These are phyloP conservation scores for Gortyna flavago DNA, from an alignment of 2,888 invertebrate species.

Conservation along the genomic window DNA sequence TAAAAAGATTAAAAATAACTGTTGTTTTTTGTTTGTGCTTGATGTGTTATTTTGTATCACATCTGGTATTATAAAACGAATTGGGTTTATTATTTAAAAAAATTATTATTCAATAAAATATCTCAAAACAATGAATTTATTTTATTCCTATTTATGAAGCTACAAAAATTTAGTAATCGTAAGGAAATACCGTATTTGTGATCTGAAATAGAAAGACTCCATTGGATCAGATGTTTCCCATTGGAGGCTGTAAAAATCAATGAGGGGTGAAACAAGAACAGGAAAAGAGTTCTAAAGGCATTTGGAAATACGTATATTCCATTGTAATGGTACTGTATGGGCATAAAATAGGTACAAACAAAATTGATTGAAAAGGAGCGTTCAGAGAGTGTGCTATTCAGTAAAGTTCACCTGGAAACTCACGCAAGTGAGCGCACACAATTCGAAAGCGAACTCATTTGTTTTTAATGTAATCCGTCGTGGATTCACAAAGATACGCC, in stretches of 20 bases:
- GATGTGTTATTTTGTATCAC: background rate
- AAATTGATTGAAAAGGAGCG: background rate
- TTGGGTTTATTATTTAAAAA: background rate
- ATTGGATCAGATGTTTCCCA: conserved; percentile 9
- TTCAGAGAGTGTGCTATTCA: background rate
- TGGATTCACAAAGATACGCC: background rate
- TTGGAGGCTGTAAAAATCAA: conserved; percentile 36
- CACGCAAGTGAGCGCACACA: background rate
- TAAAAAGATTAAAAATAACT: background rate
- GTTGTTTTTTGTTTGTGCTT: no score
- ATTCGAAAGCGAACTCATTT: background rate
- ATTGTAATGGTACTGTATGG: conserved; percentile 1
- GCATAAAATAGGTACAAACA: background rate
- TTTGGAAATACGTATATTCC: conserved; percentile 15
- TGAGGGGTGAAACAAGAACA: conserved; percentile 24
- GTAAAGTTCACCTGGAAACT: background rate
- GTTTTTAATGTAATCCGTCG: background rate
- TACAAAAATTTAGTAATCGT: background rate
- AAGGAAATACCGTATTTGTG: background rate
- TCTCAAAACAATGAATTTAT: background rate
- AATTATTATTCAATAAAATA: background rate
- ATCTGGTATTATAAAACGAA: background rate
- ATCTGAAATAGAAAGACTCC: conserved; percentile 14
- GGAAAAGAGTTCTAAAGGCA: conserved; percentile 8
- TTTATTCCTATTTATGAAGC: background rate